A percentile compares a stretch with the other conserved stretches of the same genome.
phyloP scores from a whole-genome alignment of 2,888 invertebrate species.

The Leptopterna dolabrata region DNA sequence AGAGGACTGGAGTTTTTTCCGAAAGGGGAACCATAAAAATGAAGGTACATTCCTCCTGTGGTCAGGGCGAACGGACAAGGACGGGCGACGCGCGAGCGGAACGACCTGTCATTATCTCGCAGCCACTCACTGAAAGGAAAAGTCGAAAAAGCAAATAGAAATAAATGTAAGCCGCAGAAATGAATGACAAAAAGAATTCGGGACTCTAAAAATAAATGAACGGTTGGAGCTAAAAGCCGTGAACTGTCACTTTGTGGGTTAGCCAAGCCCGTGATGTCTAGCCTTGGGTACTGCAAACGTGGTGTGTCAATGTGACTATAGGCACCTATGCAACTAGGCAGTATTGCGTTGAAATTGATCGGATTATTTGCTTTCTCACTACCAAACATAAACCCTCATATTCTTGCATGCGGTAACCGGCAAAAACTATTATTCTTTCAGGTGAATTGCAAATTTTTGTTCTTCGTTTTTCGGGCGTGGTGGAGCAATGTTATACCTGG shows the following conservation, averaged over 20 bases:
- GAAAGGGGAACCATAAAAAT: not conserved
- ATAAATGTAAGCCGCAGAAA: not conserved
- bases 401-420: no score
- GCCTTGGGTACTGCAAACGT: not conserved
- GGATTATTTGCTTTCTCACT: no score
- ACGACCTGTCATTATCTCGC: not conserved
- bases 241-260: not conserved
- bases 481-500: no score
- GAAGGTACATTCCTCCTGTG: slow-evolving; percentile 7
- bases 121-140: not conserved
- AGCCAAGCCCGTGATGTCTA: not conserved
- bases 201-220: not conserved
- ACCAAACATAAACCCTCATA: no score
- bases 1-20: not conserved
- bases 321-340: not conserved
- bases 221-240: not conserved
- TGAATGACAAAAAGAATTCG: not conserved
- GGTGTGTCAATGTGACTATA: not conserved
- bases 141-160: not conserved
- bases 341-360: no score
- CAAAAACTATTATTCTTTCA: no score
- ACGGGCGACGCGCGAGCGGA: not conserved
- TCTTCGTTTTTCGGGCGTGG: no score
- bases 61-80: not conserved
- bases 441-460: no score